Conservation (phyloP, 2,888 invertebrate species). For the Ichneumoninae sp. region DNA sequence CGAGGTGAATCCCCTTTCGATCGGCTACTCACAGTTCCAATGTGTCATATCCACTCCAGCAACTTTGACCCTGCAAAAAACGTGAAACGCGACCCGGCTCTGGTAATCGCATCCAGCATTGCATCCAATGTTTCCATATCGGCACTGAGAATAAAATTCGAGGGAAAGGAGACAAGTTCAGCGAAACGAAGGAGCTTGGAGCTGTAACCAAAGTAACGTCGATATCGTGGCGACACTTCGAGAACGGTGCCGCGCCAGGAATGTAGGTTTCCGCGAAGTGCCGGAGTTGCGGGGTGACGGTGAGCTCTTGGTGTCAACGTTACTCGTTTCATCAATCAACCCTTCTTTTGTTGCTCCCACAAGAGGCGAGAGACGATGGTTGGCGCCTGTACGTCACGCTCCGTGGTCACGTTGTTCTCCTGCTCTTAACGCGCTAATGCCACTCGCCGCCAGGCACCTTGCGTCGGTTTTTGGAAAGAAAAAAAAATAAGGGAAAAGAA, state of each 20-base stretch:
- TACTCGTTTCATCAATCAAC: constrained; percentile 82
- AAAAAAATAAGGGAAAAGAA: constrained; percentile 32
- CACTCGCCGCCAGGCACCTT: constrained; percentile 70
- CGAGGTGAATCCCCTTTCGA: constrained; percentile 12
- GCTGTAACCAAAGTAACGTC: constrained; percentile 3
- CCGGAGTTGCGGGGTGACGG: constrained; percentile 24
- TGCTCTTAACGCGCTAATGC: constrained; percentile 81
- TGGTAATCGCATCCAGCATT: constrained; percentile 59
- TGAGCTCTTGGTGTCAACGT: constrained; percentile 77
- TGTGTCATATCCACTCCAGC: constrained; percentile 1
- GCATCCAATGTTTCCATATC: constrained; percentile 4
- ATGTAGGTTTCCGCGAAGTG: constrained; percentile 30
- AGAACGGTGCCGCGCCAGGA: constrained; percentile 18
- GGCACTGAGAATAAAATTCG: background rate
- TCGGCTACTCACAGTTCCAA: constrained; percentile 54
- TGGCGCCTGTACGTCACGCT: constrained; percentile 76
- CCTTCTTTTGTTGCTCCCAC: constrained; percentile 77
- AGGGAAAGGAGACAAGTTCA: background rate
- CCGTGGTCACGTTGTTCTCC: constrained; percentile 80
- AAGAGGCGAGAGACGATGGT: constrained; percentile 62
- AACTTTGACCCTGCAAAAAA: constrained; percentile 32
- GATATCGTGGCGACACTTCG: background rate
- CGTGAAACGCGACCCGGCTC: constrained; percentile 46
- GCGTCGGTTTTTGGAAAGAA: constrained; percentile 53
- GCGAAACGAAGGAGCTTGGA: background rate